Base-by-base conservation (phyloP, 1,140 invertebrate species). In the Lepidurus arcticus region DNA sequence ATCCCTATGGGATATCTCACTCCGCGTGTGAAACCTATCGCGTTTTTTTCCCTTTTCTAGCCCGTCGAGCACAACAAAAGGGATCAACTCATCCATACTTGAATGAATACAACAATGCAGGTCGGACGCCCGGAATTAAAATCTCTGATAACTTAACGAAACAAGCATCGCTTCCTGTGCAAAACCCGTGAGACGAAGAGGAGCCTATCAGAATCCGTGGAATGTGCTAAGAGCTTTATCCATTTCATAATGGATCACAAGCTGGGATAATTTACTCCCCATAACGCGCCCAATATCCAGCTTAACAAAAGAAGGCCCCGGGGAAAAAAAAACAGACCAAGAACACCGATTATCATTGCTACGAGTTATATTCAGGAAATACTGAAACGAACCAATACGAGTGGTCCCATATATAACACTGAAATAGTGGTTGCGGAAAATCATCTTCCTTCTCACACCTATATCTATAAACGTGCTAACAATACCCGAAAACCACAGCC, bases 11-110 rank as follows among this genome's bases (percentile, higher is more conserved):
- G 53, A 65, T 21, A 65, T 65, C 53, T n/a, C 53, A 65, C 53
- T 65, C 53, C 21, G 53, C 53, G 53, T 65, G 53, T 65, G 53
- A 65, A 65, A 65, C 53, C 21, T 65, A 65, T 65, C 53, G 53
- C 53, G 8, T 65, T 65, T 65, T 65, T 65, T 65, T 47, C 5
- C 45, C 53, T 65, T 65, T 65, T 1, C 9, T 65, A 65, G 16
- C 16, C 4, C 8, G 21, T 65, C 13, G 16, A 13, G 13, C 53
- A 7, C 21, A 65, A 65, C n/a, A 65, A 65, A 65, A 65, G 53
- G 53, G 53, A 65, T 65, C 53, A 65, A 21, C 53, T 65, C 21
- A 65, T 65, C 21, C 21, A 7, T 7, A 21, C 53, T 65, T 16
- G 7, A 65, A 65, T 21, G 53, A 65, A 21, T 7, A 65, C 21